A percentile compares a stretch with the other conserved stretches of the same genome.
Conservation (phyloP, 2,113 vertebrate genomes). For the Chelonoidis abingdonii region DNA sequence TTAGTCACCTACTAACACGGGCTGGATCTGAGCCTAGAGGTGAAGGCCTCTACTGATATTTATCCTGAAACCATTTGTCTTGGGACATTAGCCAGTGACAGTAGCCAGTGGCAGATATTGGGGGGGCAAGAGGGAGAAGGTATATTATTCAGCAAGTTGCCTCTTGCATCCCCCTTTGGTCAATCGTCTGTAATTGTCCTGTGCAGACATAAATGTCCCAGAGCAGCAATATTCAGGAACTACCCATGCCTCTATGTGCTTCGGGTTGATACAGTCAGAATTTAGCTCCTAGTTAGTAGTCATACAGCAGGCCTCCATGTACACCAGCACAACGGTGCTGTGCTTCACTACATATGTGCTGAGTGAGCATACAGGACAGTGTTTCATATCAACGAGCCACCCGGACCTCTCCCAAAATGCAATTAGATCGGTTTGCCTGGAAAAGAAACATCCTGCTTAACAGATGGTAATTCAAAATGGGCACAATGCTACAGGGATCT, state of each 20-base stretch:
- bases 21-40: background rate
- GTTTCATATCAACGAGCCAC: background rate
- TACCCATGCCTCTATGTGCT: background rate
- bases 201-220: background rate
- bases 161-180: background rate
- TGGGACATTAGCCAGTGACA: background rate
- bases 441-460: background rate
- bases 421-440: background rate
- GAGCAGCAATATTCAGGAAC: rapidly evolving
- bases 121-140: too few species aligned
- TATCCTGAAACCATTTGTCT: background rate
- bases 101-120: background rate
- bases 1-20: background rate
- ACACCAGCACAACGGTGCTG: background rate
- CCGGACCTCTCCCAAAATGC: background rate
- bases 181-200: background rate
- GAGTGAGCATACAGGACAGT: background rate
- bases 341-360: background rate
- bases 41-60: background rate
- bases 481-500: background rate
- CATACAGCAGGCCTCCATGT: background rate
- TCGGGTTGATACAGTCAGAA: rapidly evolving
- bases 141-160: background rate
- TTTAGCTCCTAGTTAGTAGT: background rate
- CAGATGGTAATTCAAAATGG: background rate